Base-by-base conservation (phyloP, 2,797 vertebrate genomes). In the Alfaro cultratus region DNA sequence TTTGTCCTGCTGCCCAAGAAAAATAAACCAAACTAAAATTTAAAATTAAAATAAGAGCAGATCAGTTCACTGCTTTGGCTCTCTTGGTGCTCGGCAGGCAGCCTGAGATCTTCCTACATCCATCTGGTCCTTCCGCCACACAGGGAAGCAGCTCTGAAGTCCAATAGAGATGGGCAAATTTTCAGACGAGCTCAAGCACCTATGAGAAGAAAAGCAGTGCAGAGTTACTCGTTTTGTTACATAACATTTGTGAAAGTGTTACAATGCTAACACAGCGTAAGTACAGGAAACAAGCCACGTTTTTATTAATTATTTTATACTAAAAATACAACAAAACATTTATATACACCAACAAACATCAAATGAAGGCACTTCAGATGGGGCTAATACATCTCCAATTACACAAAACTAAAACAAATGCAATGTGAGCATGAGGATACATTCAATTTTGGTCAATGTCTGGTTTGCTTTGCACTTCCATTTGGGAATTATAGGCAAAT, bases 101-200 rank as follows among this genome's bases (percentile, higher is more conserved):
- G 73, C 72, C 74, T 39, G 64, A 71, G 53, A 73, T 80, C 76
- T 83, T 76, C 68, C 74, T 68, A 76, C 57, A 15, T 73, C 76
- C 29, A 70, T 51, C 55, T 43, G 78, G 77, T 86, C 76, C 67
- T 85, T 46, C 82, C 41, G 76, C 68, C 77, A 53, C 78, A 77
- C 80, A 78, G 73, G 80, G 77, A 87, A 47, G 86, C 86, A 64
- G 73, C 80, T 93, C 73, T 41, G 39, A 81, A 43, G 68, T 68
- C 60, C 21, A 45, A 76, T 64, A 72, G 84, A 74, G 81, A 80
- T 46, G 5, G 5, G 23, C 26, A 45, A 80, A 77, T 70, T 81
- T 83, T 96, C 97, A 99, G 93, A 99, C 97, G 74, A 99, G 96
- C 93, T 99, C 98, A 83, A 99, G 97, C 93, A 99, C 98, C 98